A percentile compares a stretch with the other conserved stretches of the same genome.
phyloP scores from a whole-genome alignment of 2,113 vertebrate genomes.

The Onychorhynchus coronatus region DNA sequence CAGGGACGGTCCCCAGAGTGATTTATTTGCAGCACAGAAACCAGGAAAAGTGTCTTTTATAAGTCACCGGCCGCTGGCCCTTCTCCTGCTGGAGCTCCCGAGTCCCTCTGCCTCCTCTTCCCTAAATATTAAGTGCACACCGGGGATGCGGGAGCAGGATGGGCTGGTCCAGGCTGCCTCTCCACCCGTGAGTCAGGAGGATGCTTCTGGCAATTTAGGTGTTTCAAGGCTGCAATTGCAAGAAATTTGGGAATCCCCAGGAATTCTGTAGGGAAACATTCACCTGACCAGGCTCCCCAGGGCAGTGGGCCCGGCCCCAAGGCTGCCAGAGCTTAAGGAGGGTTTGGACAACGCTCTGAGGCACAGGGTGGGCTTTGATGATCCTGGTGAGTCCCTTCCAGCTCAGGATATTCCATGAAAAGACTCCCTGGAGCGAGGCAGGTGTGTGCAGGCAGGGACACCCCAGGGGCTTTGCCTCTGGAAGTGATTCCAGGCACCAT shows the following conservation, averaged over 20 bases:
- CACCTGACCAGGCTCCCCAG: fast-evolving
- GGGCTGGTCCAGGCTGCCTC: neutral
- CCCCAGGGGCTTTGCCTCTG: fast-evolving
- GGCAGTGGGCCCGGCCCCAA: fast-evolving
- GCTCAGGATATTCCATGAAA: fast-evolving
- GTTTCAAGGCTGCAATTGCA: neutral
- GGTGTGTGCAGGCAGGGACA: fast-evolving
- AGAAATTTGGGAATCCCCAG: neutral
- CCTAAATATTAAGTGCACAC: neutral
- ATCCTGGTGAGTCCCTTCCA: neutral
- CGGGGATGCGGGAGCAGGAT: fast-evolving
- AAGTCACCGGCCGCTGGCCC: neutral
- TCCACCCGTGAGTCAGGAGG: neutral
- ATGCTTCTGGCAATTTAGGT: neutral
- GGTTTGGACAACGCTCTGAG: neutral
- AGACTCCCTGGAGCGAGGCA: neutral
- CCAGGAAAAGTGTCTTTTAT: neutral
- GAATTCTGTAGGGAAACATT: neutral
- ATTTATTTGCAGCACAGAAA: neutral
- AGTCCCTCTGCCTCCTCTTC: neutral
- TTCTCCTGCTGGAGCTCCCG: neutral
- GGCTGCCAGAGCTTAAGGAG: neutral
- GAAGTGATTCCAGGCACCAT: neutral
- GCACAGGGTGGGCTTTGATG: too few relatives aligned
- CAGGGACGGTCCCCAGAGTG: neutral